Evolutionary conservation across 2,797 vertebrate species (phyloP).

Genomic region (Leptodactylus fallax): DNA sequence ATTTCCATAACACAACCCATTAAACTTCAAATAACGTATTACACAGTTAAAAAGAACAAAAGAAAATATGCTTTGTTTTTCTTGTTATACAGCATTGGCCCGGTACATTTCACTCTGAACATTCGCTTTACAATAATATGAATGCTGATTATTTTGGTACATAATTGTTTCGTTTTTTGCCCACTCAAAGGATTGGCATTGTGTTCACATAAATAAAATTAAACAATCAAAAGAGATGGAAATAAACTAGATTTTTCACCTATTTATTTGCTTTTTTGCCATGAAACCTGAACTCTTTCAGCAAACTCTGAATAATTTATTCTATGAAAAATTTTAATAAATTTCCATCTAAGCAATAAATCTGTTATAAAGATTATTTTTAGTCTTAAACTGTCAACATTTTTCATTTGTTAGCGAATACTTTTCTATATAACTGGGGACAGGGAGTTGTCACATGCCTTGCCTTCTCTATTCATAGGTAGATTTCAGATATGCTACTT

Average conservation of each 20-base stretch:
- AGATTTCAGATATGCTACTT: too few relatives aligned
- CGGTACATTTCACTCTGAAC: neutral
- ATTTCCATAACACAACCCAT: constrained; percentile 33
- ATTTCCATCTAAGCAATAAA: neutral
- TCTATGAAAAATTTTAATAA: neutral
- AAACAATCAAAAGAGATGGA: neutral
- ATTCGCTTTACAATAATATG: neutral
- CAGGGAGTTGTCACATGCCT: too few relatives aligned
- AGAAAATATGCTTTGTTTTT: constrained; percentile 28
- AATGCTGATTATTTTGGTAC: constrained; percentile 7
- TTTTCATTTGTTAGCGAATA: too few relatives aligned
- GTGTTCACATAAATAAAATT: neutral
- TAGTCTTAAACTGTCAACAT: too few relatives aligned
- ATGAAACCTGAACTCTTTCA: neutral
- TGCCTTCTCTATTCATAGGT: too few relatives aligned
- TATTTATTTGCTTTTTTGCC: neutral
- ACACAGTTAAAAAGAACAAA: constrained; percentile 6
- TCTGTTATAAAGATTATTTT: too few relatives aligned
- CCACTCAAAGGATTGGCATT: neutral
- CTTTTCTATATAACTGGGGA: too few relatives aligned
- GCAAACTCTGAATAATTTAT: neutral
- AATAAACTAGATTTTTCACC: neutral
- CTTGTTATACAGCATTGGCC: constrained; percentile 7
- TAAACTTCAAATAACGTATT: constrained; percentile 38
- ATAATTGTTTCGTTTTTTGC: constrained; percentile 27